Evolutionary conservation across 2,797 vertebrate species (phyloP).

Genomic region (Anguilla anguilla): DNA sequence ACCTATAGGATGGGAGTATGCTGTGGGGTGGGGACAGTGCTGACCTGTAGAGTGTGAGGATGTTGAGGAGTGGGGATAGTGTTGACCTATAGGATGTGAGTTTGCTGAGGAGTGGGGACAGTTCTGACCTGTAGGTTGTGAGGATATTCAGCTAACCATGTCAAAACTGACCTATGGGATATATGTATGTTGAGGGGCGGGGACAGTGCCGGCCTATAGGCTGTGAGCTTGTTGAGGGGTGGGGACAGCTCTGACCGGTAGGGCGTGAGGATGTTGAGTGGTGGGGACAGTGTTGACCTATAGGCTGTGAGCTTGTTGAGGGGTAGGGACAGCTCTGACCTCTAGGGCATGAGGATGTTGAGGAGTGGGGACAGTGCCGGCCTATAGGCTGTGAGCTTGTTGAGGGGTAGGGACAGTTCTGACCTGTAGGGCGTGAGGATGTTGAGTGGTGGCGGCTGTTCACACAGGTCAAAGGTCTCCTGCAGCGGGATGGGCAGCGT

Average conservation of each 20-base stretch:
- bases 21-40: too few species aligned
- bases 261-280: not conserved
- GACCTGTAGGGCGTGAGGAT: conserved; percentile 96
- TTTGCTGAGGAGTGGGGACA: too few species aligned
- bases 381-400: not conserved
- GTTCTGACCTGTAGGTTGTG: too few species aligned
- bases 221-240: not conserved
- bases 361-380: not conserved
- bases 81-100: too few species aligned
- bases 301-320: not conserved
- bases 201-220: not conserved
- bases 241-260: not conserved
- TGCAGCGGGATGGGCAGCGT: conserved; percentile 92
- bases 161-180: not conserved
- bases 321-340: not conserved
- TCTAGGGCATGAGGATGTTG: not conserved
- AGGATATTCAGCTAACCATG: too few species aligned
- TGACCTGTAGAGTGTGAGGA: too few species aligned
- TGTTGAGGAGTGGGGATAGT: too few species aligned
- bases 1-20: too few species aligned
- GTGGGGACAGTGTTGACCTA: not conserved
- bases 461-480: conserved; percentile 91
- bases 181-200: not conserved
- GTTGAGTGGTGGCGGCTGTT: conserved; percentile 94
- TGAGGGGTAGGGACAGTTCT: conserved; percentile 43